Conservation (phyloP, 1,140 invertebrate genomes). For the Drosophila pectinifera region DNA sequence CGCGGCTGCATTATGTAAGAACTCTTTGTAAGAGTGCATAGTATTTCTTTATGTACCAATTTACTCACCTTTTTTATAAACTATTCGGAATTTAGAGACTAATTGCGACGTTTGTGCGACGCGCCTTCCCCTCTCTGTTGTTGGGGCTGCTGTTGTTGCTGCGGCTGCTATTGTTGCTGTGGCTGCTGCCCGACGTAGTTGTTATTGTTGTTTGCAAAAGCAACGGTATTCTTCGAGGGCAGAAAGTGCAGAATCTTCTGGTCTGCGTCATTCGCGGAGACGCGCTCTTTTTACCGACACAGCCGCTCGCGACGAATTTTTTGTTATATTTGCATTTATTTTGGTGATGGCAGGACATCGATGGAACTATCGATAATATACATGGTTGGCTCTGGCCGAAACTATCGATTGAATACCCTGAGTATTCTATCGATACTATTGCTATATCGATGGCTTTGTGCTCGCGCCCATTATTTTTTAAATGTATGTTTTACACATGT, state of each 20-base stretch:
- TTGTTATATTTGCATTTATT: neutral
- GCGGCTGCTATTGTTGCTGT: neutral
- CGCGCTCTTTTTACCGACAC: conserved; percentile 22
- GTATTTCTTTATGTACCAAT: conserved; percentile 14
- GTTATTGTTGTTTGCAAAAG: neutral
- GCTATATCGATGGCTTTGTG: no score
- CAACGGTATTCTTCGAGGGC: conserved; percentile 11
- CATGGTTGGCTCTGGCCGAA: no score
- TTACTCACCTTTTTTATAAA: conserved; percentile 48
- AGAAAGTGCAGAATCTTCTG: conserved; percentile 22
- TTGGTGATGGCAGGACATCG: no score
- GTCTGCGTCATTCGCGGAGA: conserved; percentile 42
- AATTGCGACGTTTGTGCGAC: conserved; percentile 29
- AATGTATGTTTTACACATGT: no score
- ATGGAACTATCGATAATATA: no score
- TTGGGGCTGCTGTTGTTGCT: neutral
- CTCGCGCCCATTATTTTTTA: no score
- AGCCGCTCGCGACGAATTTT: conserved; percentile 25
- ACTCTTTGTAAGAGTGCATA: conserved; percentile 13
- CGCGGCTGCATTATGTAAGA: conserved; percentile 48
- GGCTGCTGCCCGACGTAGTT: neutral
- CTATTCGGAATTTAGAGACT: conserved; percentile 36
- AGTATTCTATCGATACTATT: no score
- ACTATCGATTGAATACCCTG: no score
- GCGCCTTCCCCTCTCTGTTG: neutral